Base-by-base conservation (phyloP, 2,113 vertebrate species). In the Paraplagusia blochii region DNA sequence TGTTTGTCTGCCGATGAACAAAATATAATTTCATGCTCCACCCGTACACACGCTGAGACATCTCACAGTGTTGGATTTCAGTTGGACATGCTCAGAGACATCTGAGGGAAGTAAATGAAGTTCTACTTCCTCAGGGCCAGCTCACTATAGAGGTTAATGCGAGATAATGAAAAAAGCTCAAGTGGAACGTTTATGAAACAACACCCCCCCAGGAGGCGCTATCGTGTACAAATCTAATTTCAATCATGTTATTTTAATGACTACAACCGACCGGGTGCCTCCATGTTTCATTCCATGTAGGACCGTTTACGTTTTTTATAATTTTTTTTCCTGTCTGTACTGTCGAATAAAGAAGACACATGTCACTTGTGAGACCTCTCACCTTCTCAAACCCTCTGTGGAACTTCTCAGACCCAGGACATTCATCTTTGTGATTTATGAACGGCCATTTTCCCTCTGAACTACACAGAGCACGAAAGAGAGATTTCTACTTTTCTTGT, bases 151-250 rank as follows among this genome's bases (percentile, higher is more conserved):
- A 80, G 81, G 76, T 84, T 83, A 81, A 78, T 62, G 75, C 57
- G 52, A 77, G 72, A 80, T 87, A 82, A 88, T 83, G 76, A 87
- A 76, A 83, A 87, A 81, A 80, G 61, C 79, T 82, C 69, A 78
- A 80, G 81, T 84, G 85, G 76, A 84, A 83, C 81, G 48, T 86
- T 76, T 75, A 63, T 71, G 77, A 79, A 84, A 80, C 74, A 9
- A 80, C 74, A 74, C 71, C 63, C 40, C 58, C 74, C 80, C 66
- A 8, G 44, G 55, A 77, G 70, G 52, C 53, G 49, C 64, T 54
- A 68, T 69, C 63, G 42, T 70, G 47, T 74, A 58, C 64, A 67
- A 67, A 67, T 83, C 75, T 74, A 61, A 72, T 76, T 80, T 81
- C 68, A 66, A 47, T 79, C 72, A 72, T 80, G 76, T 68, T 83